Evolutionary conservation across 2,888 invertebrate genomes (phyloP).

Genomic region (Pseudolycoriella hygida): DNA sequence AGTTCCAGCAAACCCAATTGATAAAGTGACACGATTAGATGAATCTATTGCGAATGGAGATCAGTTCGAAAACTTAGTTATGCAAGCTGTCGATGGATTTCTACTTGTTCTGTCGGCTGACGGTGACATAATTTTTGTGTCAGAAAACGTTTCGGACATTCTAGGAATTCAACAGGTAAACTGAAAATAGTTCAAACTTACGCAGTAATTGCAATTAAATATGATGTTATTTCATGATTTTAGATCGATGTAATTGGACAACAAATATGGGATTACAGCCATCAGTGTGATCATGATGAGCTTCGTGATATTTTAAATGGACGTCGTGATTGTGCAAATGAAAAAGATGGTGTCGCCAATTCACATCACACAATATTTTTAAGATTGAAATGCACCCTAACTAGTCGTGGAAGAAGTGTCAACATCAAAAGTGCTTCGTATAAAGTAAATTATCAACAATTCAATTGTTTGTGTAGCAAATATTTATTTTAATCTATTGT

Average conservation of each 20-base stretch:
- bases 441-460: constrained; percentile 46
- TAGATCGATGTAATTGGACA: constrained; percentile 94
- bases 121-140: constrained; percentile 83
- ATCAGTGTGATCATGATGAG: constrained; percentile 91
- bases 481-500: too few relatives aligned
- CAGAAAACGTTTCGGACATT: constrained; percentile 78
- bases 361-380: constrained; percentile 27
- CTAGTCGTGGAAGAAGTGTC: constrained; percentile 85
- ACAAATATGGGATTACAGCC: constrained; percentile 82
- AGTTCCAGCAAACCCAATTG: too few relatives aligned
- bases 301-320: constrained; percentile 43
- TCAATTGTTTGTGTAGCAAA: too few relatives aligned
- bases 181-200: neutral
- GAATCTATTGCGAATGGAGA: too few relatives aligned
- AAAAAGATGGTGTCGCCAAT: constrained; percentile 14
- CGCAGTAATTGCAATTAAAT: neutral
- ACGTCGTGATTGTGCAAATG: constrained; percentile 13
- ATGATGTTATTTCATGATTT: constrained; percentile 16
- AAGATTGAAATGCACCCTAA: constrained; percentile 83
- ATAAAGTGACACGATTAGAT: too few relatives aligned
- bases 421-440: constrained; percentile 91
- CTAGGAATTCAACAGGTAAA: constrained; percentile 82
- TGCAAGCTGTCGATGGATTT: constrained; percentile 79
- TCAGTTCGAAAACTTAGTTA: constrained; percentile 5
- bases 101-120: constrained; percentile 70